Evolutionary conservation across 2,797 vertebrate genomes (phyloP), one percentile per base, ranked within the genome.

Genomic region (Sebastes steindachneri): DNA sequence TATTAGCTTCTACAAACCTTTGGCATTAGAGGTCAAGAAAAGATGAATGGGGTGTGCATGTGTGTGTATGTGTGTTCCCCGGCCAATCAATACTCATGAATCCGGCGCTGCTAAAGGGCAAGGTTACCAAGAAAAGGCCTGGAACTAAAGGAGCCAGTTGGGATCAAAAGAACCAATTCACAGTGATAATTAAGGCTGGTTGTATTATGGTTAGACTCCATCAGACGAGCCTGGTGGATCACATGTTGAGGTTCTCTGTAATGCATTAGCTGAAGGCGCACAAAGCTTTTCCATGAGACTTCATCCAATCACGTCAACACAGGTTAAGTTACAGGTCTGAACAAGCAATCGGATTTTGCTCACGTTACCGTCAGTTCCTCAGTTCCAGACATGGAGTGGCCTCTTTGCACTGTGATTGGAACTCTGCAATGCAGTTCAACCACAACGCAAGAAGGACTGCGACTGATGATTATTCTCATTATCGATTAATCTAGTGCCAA

Each of bases 51-150:
- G 19, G 63, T 64, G 74, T 29, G 64, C 31, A n/a, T 74, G 72
- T 53, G 11, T 71, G 72, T 74, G 75, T 63, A 15, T 64, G 45
- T 62, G 66, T 72, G 75, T 80, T 75, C 65, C 68, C 57, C 23
- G 62, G 72, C 66, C 57, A 73, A 94, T 94, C 93, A 83, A 94
- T 95, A 91, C 83, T 86, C 80, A 86, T 83, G 85, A 89, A 93
- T 88, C 11, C 1, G 37, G 71, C 58, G 79, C 73, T 69, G 82
- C 75, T 70, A 14, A 77, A 79, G 80, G 85, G 68, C 83, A 84
- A 89, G 83, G 82, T 86, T 80, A 90, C 75, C 14, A 64, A 60
- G 58, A 76, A 29, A 83, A 65, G 77, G 69, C 60, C 45, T n/a
- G 33, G 11, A 33, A 69, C 66, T 68, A 59, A 75, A 68, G 12